These are phyloP conservation scores for Hylaeus anthracinus DNA, from an alignment of 1,140 invertebrate genomes.

Conservation along the genomic window DNA sequence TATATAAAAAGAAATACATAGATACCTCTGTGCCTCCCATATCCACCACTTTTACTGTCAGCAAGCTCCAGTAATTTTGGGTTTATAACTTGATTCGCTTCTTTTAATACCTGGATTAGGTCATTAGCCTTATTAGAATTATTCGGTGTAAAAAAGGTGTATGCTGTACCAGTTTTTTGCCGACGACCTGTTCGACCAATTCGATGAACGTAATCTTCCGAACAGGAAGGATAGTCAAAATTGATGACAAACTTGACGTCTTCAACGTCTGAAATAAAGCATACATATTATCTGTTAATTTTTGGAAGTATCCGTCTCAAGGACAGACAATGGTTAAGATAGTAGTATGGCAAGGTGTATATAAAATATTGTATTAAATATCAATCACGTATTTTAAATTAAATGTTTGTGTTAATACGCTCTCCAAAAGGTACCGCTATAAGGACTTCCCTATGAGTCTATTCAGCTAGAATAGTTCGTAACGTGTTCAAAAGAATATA, in stretches of 20 bases:
- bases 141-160: conserved; percentile 98
- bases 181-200: conserved; percentile 98
- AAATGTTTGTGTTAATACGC: conserved; percentile 40
- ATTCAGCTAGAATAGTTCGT: not conserved
- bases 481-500: conserved; percentile 5
- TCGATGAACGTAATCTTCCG: conserved; percentile 99
- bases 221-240: conserved; percentile 99
- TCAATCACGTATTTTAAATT: conserved; percentile 26
- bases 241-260: conserved; percentile 99
- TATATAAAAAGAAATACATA: not conserved
- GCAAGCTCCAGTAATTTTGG: conserved; percentile 86
- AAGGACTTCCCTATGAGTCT: not conserved
- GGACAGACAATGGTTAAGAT: conserved; percentile 56
- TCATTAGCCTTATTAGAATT: conserved; percentile 97
- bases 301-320: conserved; percentile 16
- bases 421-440: conserved; percentile 38
- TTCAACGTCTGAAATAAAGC: conserved; percentile 94
- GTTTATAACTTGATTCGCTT: conserved; percentile 96
- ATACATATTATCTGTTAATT: conserved; percentile 38
- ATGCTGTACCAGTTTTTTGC: conserved; percentile 97
- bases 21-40: conserved; percentile 75
- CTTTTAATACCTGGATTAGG: conserved; percentile 94
- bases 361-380: conserved; percentile 43
- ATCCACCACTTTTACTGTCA: conserved; percentile 76
- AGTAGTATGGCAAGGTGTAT: conserved; percentile 51